These are phyloP conservation scores for Sardinella longiceps DNA, from an alignment of 2,797 vertebrate species.

Conservation along the genomic window DNA sequence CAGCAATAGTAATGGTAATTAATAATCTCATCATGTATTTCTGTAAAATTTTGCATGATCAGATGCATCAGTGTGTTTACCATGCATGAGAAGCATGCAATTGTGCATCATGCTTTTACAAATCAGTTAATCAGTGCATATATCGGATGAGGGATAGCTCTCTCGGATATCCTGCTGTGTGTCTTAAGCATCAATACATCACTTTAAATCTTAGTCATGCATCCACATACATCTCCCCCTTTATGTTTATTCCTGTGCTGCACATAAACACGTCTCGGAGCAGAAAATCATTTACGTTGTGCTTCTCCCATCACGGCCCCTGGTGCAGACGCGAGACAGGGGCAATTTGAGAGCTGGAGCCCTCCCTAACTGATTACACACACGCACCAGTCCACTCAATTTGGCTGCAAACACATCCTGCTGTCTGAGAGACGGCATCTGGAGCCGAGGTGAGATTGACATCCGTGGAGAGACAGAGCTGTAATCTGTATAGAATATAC, in stretches of 20 bases:
- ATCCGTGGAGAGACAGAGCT: not conserved
- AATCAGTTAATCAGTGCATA: not conserved
- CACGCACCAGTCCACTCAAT: not conserved
- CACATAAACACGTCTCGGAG: not conserved
- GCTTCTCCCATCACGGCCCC: not conserved
- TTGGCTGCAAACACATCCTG: not conserved
- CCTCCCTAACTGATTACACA: not conserved
- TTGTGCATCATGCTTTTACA: not conserved
- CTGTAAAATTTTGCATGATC: not conserved
- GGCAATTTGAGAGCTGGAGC: conserved; percentile 5
- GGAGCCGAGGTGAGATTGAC: not conserved
- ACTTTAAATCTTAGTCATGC: not conserved
- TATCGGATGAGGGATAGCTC: not conserved
- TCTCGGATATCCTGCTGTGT: not conserved
- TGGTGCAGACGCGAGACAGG: conserved; percentile 15
- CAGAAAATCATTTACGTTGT: conserved; percentile 6
- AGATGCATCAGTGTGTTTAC: not conserved
- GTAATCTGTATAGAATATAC: not conserved
- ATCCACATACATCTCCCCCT: not conserved
- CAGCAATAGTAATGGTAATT: not conserved
- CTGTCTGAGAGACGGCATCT: not conserved
- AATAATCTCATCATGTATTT: not conserved
- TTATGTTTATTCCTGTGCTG: not conserved
- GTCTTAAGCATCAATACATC: not conserved
- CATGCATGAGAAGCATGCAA: not conserved